Evolutionary conservation across 92 coral and sea anemone genomes (phyloP).

Genomic region (Ricordea florida): DNA sequence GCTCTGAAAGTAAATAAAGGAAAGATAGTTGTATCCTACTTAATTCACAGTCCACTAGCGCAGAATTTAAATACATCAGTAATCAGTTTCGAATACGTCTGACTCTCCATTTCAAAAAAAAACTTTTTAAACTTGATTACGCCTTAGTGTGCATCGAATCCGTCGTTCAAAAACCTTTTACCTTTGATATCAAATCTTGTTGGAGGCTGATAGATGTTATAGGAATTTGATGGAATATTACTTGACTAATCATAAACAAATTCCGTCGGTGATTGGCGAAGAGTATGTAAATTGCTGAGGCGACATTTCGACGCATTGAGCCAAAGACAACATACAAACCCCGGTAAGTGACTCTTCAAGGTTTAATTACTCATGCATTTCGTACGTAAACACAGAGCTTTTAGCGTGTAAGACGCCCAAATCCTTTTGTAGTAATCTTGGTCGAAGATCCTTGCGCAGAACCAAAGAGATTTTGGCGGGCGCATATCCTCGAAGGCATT

Average conservation of each 20-base stretch:
- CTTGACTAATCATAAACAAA: not conserved
- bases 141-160: too few relatives aligned
- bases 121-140: too few relatives aligned
- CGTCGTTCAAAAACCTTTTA: too few relatives aligned
- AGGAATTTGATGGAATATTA: not conserved
- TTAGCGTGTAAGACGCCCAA: slow-evolving; percentile 8
- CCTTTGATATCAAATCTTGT: too few relatives aligned
- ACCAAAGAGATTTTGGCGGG: too few relatives aligned
- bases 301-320: not conserved
- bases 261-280: not conserved
- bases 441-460: not conserved
- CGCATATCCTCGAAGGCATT: too few relatives aligned
- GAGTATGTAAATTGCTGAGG: slow-evolving; percentile 15
- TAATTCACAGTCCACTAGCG: too few relatives aligned
- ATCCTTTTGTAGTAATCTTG: slow-evolving; percentile 7
- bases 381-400: slow-evolving; percentile 30
- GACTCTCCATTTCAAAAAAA: too few relatives aligned
- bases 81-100: too few relatives aligned
- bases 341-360: slow-evolving; percentile 26
- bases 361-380: slow-evolving; percentile 36
- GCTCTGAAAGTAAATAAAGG: not conserved
- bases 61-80: too few relatives aligned
- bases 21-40: not conserved
- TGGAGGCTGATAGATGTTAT: too few relatives aligned
- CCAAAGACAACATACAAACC: slow-evolving; percentile 40